These are phyloP conservation scores for Ciona savignyi DNA, from an alignment of 23 tunicate species.

Conservation along the genomic window DNA sequence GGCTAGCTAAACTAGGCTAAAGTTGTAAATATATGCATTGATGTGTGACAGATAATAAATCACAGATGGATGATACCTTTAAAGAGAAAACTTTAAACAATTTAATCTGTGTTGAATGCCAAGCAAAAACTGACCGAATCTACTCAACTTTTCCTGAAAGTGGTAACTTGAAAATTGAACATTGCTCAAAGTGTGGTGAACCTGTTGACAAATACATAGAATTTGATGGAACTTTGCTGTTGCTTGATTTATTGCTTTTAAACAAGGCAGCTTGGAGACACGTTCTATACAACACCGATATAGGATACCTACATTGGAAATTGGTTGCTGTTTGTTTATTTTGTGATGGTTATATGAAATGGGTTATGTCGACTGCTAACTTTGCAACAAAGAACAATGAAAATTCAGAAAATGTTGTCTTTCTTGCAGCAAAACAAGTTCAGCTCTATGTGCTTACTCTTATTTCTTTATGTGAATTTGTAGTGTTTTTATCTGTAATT, in stretches of 20 bases:
- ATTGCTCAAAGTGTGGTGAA: constrained; percentile 66
- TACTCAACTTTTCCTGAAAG: constrained; percentile 71
- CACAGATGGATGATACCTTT: neutral
- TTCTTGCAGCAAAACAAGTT: constrained; percentile 76
- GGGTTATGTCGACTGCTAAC: constrained; percentile 30
- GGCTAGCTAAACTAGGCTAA: neutral
- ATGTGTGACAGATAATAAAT: neutral
- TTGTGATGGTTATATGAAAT: constrained; percentile 90
- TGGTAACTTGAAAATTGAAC: constrained; percentile 57
- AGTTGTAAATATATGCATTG: neutral
- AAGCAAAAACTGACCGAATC: constrained; percentile 17
- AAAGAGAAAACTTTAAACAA: neutral
- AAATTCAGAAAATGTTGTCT: constrained; percentile 45
- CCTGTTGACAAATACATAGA: constrained; percentile 85
- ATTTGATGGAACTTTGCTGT: constrained; percentile 53
- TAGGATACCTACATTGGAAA: constrained; percentile 56
- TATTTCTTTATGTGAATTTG: constrained; percentile 44
- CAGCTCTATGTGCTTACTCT: constrained; percentile 57
- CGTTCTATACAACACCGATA: constrained; percentile 50
- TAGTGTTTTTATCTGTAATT: constrained; percentile 12
- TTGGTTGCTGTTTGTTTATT: constrained; percentile 63
- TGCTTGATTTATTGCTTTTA: constrained; percentile 64
- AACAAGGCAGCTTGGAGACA: constrained; percentile 74
- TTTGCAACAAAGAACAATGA: neutral
- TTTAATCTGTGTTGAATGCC: constrained; percentile 42